These are phyloP conservation scores for Diadegma fenestrale DNA, from an alignment of 2,888 invertebrate genomes.

Conservation along the genomic window DNA sequence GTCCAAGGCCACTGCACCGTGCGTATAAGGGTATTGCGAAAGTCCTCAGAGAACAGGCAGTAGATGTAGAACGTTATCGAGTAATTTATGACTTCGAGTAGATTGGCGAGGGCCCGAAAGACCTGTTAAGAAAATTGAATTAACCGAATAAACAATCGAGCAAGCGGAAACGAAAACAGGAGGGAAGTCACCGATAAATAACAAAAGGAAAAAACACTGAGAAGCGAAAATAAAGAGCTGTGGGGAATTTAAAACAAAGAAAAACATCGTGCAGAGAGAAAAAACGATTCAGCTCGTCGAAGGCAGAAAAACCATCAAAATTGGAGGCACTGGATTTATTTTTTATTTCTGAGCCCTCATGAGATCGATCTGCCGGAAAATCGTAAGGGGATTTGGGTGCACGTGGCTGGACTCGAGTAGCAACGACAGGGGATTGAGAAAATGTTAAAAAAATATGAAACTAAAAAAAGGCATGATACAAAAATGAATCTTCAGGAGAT, in stretches of 20 bases:
- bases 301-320: neutral
- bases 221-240: neutral
- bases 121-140: constrained; percentile 84
- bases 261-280: neutral
- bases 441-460: constrained; percentile 6
- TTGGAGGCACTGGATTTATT: constrained; percentile 50
- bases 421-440: neutral
- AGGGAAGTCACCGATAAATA: too few relatives aligned
- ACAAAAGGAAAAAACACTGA: too few relatives aligned
- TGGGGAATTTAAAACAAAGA: neutral
- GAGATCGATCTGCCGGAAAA: constrained; percentile 50
- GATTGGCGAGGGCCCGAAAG: constrained; percentile 90
- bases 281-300: neutral
- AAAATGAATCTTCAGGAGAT: constrained; percentile 37
- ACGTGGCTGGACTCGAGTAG: neutral
- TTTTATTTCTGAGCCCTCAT: constrained; percentile 45
- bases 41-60: constrained; percentile 92
- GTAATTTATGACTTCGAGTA: constrained; percentile 91
- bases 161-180: too few relatives aligned
- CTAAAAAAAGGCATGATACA: neutral
- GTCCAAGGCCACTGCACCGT: constrained; percentile 88
- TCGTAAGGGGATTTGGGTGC: constrained; percentile 34
- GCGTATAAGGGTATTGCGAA: constrained; percentile 89
- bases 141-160: constrained; percentile 36
- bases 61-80: constrained; percentile 93